Evolutionary conservation across 2,888 invertebrate species (phyloP), one percentile per base, ranked within the genome.

Genomic region (Stenoptilia bipunctidactyla): DNA sequence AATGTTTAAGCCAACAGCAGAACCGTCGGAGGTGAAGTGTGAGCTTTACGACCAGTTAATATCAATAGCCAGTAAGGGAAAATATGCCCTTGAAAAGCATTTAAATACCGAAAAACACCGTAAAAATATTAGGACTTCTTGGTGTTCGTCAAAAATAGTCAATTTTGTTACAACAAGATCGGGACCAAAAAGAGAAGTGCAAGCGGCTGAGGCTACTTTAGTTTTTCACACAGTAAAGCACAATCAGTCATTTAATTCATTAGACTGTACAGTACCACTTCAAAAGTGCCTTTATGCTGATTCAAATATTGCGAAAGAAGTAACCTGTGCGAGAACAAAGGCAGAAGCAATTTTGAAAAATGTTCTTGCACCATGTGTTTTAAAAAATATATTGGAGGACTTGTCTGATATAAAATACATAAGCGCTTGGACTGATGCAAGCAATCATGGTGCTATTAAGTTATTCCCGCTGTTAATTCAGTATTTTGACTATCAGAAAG

Each of bases 371-470:
- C 37, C 37, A 37, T 13, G 3, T 37, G 37, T 25, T 20, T 9
- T 33, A 33, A 12, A 37, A 37, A 37, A 37, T 12, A 1, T 15
- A 27, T 37, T 37, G 25, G 25, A n/a, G n/a, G 37, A 37, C 8
- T 5, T 37, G 8, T 37, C 37, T 15, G 27, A 37, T 20, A 15
- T 37, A 15, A 15, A 25, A 37, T 15, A 37, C 37, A n/a, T 37
- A 20, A 37, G 37, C 25, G 37, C 37, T n/a, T 15, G 6, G 20
- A 37, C 37, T 20, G 37, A 37, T 8, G 25, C 13, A 6, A 37
- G 37, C n/a, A 37, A 37, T 37, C 37, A 37, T 25, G 37, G 37
- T 37, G 37, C 37, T 15, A 15, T 20, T 10, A 36, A 37, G 37
- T 25, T 37, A 37, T 37, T 37, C 25, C 25, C 25, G 6, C 15